These are phyloP conservation scores for Lophochroa leadbeateri DNA, from an alignment of 2,113 vertebrate genomes.

Conservation along the genomic window DNA sequence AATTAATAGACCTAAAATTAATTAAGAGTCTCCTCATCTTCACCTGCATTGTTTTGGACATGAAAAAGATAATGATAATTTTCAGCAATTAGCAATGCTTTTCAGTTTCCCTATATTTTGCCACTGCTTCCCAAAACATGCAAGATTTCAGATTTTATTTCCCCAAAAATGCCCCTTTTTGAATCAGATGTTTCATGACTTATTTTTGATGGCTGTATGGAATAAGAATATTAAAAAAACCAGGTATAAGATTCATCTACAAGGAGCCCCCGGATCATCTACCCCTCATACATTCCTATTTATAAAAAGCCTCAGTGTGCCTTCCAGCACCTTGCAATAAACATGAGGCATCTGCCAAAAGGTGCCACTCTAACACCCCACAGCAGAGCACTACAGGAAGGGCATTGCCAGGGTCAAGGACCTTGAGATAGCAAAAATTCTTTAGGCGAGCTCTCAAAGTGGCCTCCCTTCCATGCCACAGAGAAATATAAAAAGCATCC, in stretches of 20 bases:
- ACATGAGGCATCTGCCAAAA: background rate
- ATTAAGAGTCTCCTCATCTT: background rate
- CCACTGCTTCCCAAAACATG: background rate
- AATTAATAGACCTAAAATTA: background rate
- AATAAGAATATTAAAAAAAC: background rate
- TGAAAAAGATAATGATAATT: background rate
- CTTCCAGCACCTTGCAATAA: background rate
- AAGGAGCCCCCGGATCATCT: background rate
- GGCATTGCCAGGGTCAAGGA: background rate
- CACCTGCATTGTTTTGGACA: background rate
- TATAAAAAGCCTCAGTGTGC: background rate
- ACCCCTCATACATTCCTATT: background rate
- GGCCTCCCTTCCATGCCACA: background rate
- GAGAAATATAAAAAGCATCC: background rate
- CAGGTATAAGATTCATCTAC: background rate
- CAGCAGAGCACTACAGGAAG: background rate
- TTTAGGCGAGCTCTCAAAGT: background rate
- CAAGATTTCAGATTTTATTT: background rate
- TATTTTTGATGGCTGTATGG: background rate
- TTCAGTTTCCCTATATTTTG: background rate
- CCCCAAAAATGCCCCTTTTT: background rate
- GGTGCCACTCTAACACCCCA: background rate
- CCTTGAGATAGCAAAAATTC: background rate
- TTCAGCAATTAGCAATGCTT: background rate
- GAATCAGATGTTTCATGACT: background rate